Conservation (phyloP, 2,797 vertebrate genomes). For the Moxostoma hubbsi region DNA sequence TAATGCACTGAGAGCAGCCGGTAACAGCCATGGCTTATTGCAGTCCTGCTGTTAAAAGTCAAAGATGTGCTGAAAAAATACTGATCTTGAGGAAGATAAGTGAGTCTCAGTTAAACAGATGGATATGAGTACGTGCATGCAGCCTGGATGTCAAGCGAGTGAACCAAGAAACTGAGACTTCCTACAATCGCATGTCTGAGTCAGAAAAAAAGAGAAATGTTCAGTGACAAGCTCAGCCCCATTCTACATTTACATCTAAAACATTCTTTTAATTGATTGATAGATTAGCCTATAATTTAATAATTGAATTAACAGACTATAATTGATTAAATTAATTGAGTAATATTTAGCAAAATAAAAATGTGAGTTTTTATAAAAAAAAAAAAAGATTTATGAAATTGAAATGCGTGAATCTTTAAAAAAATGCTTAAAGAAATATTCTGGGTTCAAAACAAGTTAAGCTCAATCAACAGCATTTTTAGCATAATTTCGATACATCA, state of each 20-base stretch:
- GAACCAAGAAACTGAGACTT: constrained; percentile 3
- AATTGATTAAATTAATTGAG: no score
- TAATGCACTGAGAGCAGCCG: constrained; percentile 54
- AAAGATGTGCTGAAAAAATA: neutral
- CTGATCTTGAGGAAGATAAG: neutral
- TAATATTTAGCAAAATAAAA: no score
- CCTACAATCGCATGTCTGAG: neutral
- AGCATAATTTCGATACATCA: no score
- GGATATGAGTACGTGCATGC: neutral
- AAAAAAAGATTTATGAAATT: no score
- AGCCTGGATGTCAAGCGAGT: neutral
- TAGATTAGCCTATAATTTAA: neutral
- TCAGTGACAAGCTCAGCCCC: neutral
- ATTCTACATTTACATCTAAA: neutral
- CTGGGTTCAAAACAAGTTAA: no score
- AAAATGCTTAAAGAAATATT: no score
- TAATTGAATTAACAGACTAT: no score
- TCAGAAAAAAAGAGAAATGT: neutral
- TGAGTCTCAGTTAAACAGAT: neutral
- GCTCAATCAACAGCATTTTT: no score
- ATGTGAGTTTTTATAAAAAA: no score
- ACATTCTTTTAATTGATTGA: neutral
- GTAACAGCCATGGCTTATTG: constrained; percentile 48
- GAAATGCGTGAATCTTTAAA: no score
- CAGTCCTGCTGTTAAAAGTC: neutral